phyloP scores from a whole-genome alignment of 2,797 vertebrate genomes.

The Petrocephalus sullivani region DNA sequence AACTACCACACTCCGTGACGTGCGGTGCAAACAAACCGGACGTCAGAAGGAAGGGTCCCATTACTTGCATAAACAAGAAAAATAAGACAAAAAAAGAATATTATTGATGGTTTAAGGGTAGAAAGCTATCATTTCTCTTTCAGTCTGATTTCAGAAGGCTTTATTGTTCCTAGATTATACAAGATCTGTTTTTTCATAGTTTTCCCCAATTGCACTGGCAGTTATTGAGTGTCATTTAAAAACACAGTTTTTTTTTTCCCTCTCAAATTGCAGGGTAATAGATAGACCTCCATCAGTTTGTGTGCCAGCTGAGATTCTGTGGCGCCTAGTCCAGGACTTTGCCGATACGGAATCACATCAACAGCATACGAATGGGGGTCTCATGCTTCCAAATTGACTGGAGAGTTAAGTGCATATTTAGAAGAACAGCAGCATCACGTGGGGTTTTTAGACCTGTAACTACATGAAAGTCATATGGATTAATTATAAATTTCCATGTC shows the following conservation, averaged over 20 bases:
- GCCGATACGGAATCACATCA: conserved; percentile 16
- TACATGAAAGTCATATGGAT: conserved; percentile 7
- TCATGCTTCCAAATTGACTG: neutral
- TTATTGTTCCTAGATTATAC: conserved; percentile 7
- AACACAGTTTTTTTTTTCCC: conserved; percentile 8
- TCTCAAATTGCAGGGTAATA: conserved; percentile 16
- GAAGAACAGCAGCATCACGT: neutral
- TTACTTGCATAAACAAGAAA: neutral
- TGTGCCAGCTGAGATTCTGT: neutral
- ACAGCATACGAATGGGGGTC: neutral
- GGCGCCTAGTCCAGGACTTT: neutral
- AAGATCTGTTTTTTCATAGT: conserved; percentile 13
- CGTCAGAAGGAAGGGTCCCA: neutral
- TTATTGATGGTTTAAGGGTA: neutral
- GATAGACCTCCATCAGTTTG: conserved; percentile 4
- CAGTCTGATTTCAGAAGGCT: neutral
- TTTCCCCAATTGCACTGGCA: neutral
- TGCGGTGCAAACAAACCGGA: neutral
- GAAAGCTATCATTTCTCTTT: conserved; percentile 1
- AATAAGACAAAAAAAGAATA: neutral
- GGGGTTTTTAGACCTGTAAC: neutral
- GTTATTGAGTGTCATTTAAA: conserved; percentile 20
- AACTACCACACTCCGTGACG: neutral
- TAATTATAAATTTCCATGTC: neutral
- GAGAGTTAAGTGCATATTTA: neutral